Base-by-base conservation (phyloP, 92 coral and sea anemone genomes). In the Palythoa grandis region DNA sequence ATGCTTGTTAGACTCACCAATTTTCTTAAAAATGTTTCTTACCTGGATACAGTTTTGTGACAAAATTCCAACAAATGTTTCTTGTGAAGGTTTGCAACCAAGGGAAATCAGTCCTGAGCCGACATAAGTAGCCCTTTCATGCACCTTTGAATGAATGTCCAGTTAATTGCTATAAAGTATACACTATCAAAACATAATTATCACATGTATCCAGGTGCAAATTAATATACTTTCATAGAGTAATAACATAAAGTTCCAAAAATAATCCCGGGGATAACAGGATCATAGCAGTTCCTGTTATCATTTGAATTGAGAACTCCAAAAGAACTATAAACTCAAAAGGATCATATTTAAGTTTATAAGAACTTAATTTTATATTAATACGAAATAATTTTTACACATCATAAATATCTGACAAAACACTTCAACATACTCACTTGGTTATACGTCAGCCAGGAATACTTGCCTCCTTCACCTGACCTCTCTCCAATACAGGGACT, bases 1-100 rank as follows among this genome's bases (percentile, higher is more conserved):
- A 16, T 19, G 37, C 50, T 24, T 23, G 1, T 29, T 12, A 58
- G 66, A 58, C 11, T 58, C 1, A 58, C 4, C 66, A 58, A 4
- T 58, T 12, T 58, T 14, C n/a, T 58, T 10, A 58, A 10, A 58
- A 58, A 43, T 43, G 9, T 39, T 40, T 40, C 91, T 77, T 86
- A 96, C 98, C 93, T 96, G 98, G n/a, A 87, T 82, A 38, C 97
- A 74, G 83, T 94, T 96, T 52, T 83, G 89, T 14, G 95, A 92
- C 85, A 93, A 91, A 74, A 96, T 89, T 23, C 98, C 98, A 52
- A 96, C 80, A 87, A 82, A 92, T 17, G 87, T 91, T 68, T 95
- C 74, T 57, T 95, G 95, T 3, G 95, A 91, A 11, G 98, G 90
- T 24, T 88, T 90, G 61, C 98, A 95, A 13, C 98, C 98, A 52